Conservation (phyloP, 2,888 invertebrate species). For the Tetheella fluctuosa region DNA sequence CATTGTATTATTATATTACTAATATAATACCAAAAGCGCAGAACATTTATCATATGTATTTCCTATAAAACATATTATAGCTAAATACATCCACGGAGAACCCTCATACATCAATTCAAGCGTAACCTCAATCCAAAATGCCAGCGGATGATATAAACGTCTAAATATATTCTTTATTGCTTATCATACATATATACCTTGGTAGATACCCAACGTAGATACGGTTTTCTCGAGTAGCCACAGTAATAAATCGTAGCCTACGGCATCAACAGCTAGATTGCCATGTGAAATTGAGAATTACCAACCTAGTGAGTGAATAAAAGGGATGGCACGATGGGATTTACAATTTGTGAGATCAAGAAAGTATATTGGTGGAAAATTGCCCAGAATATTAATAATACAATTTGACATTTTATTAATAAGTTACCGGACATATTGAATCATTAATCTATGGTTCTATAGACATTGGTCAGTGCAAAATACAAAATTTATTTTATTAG, state of each 20-base stretch:
- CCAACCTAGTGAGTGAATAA: background rate
- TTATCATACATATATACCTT: background rate
- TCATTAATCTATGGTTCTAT: background rate
- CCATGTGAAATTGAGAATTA: conserved; percentile 12
- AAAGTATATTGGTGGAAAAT: background rate
- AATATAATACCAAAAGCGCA: background rate
- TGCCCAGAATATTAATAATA: background rate
- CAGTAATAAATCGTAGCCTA: conserved; percentile 12
- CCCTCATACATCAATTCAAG: background rate
- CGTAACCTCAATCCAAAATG: background rate
- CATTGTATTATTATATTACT: background rate
- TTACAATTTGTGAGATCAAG: background rate
- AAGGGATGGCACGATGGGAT: background rate
- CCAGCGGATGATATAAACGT: background rate
- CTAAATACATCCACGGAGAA: background rate
- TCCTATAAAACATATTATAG: background rate
- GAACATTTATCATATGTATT: background rate
- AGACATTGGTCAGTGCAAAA: background rate
- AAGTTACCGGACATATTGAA: background rate
- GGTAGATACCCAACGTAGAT: background rate
- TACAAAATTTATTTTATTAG: background rate
- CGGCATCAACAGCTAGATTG: conserved; percentile 1
- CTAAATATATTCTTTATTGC: conserved; percentile 8
- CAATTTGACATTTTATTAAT: too few relatives aligned
- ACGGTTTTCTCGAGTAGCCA: conserved; percentile 1